Evolutionary conservation across 2,888 invertebrate species (phyloP).

Genomic region (Gari tellinella): DNA sequence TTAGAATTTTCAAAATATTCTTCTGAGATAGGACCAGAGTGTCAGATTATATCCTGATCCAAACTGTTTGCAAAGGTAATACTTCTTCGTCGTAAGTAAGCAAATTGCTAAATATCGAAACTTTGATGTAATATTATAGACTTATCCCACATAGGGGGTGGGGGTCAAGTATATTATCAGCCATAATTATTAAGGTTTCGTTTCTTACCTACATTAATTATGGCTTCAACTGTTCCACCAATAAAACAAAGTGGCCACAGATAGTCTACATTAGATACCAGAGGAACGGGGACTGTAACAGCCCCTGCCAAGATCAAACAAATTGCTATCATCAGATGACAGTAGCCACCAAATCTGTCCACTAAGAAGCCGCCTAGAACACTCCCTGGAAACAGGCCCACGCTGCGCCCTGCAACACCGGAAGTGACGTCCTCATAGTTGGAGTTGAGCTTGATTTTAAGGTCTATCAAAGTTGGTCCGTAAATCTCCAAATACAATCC

Average conservation of each 20-base stretch:
- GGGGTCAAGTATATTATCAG: too few species aligned
- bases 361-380: slow-evolving; percentile 56
- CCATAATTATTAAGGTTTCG: too few species aligned
- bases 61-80: too few species aligned
- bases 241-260: slow-evolving; percentile 59
- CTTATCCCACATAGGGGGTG: too few species aligned
- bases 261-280: slow-evolving; percentile 38
- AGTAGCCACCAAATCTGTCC: slow-evolving; percentile 57
- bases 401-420: slow-evolving; percentile 62
- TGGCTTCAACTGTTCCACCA: slow-evolving; percentile 64
- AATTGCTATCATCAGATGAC: slow-evolving; percentile 63
- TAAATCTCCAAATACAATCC: slow-evolving; percentile 67
- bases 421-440: slow-evolving; percentile 69
- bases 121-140: too few species aligned
- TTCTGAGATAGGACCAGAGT: too few species aligned
- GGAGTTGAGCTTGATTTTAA: slow-evolving; percentile 56
- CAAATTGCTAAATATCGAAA: too few species aligned
- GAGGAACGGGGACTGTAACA: slow-evolving; percentile 56
- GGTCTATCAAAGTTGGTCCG: slow-evolving; percentile 70
- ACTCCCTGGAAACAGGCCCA: slow-evolving; percentile 59
- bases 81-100: too few species aligned
- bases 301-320: slow-evolving; percentile 55
- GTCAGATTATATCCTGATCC: too few species aligned
- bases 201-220: slow-evolving; percentile 69
- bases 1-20: too few species aligned